Evolutionary conservation across 2,797 vertebrate genomes (phyloP), one percentile per base, ranked within the genome.

Genomic region (Anomalospiza imberbis): DNA sequence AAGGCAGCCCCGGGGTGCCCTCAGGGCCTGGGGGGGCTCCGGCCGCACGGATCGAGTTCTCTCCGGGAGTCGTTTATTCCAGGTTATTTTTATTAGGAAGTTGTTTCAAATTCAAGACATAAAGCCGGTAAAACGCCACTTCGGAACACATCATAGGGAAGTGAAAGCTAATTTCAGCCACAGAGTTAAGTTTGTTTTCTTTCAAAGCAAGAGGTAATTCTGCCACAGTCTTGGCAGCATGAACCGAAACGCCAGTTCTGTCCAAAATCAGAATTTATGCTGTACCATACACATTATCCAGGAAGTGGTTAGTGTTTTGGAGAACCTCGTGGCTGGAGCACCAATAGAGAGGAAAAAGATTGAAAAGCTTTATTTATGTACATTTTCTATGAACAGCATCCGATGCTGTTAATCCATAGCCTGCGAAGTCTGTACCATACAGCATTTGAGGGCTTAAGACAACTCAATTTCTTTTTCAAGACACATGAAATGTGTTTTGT

Each of bases 71-170:
- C 57, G 44, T 68, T 93, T 79, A 40, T 71, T 88, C 79, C 87
- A 84, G 86, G 94, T 95, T 97, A 92, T 77, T 89, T 95, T 97
- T 95, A 96, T 97, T 97, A 96, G 95, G 88, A 72, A 90, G 84
- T 45, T 44, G 72, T 57, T 87, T 91, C 72, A 90, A 85, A 28
- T 87, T 90, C 66, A 75, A 53, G 81, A 93, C 89, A 91, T 85
- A 86, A 60, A 73, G 67, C 21, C 14, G 42, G 53, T 47, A 82
- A 91, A 91, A 62, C 20, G 34, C 79, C 58, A 44, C 76, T 57
- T 78, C 29, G 17, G 70, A 85, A 81, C 68, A 50, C 62, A 6
- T 51, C 17, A 10, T 13, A 62, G 81, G 67, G 81, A 63, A 75
- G 25, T 6, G 38, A 75, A 80, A 81, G 51, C 58, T 32, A 73